Evolutionary conservation across 2,888 invertebrate species (phyloP).

Genomic region (Zygogramma bicolorata): DNA sequence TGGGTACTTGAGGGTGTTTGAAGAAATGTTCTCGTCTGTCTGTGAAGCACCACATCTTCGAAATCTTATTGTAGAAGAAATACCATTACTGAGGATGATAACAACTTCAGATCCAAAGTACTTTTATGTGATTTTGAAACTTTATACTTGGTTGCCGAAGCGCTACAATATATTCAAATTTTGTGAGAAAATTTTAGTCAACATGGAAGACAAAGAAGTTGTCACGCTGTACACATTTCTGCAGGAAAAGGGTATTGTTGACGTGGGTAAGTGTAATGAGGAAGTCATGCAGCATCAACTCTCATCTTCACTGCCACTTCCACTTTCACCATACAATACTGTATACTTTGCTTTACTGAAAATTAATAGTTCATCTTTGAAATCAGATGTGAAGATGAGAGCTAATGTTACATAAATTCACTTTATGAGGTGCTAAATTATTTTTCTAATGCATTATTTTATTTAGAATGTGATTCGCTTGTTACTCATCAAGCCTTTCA

Average conservation of each 20-base stretch:
- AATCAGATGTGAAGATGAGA: too few relatives aligned
- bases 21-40: not conserved
- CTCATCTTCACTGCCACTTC: too few relatives aligned
- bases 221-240: conserved; percentile 46
- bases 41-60: not conserved
- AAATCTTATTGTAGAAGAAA: conserved; percentile 9
- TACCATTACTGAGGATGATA: not conserved
- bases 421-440: too few relatives aligned
- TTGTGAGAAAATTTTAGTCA: conserved; percentile 41
- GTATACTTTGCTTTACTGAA: too few relatives aligned
- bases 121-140: conserved; percentile 51
- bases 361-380: too few relatives aligned
- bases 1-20: not conserved
- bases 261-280: conserved; percentile 46
- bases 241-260: conserved; percentile 48
- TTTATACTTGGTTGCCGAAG: conserved; percentile 46
- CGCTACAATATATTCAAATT: conserved; percentile 54
- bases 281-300: too few relatives aligned
- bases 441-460: too few relatives aligned
- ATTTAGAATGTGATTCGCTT: too few relatives aligned
- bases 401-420: too few relatives aligned
- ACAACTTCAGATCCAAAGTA: conserved; percentile 30
- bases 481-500: too few relatives aligned
- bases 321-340: too few relatives aligned
- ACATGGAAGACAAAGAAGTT: conserved; percentile 47